These are phyloP conservation scores for Helicoverpa zea DNA, from an alignment of 1,140 invertebrate genomes.

Conservation along the genomic window DNA sequence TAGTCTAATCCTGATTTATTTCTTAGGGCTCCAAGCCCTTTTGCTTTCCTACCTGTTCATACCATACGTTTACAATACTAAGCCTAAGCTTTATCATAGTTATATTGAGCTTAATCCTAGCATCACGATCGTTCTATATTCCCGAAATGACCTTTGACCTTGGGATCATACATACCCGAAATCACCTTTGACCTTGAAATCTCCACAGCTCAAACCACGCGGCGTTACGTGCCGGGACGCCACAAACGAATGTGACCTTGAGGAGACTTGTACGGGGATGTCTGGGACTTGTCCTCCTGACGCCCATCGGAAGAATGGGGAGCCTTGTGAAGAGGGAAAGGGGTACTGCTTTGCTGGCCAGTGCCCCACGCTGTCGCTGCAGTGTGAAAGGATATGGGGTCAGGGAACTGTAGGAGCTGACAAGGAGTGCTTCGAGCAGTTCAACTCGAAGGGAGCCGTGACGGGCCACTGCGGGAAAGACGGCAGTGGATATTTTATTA, in stretches of 20 bases:
- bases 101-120: too few relatives aligned
- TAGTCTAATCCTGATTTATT: too few relatives aligned
- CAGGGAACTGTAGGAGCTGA: conserved; percentile 92
- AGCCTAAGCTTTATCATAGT: too few relatives aligned
- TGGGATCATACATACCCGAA: too few relatives aligned
- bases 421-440: conserved; percentile 96
- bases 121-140: too few relatives aligned
- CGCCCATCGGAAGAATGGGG: conserved; percentile 96
- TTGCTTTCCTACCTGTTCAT: too few relatives aligned
- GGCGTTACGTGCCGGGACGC: conserved; percentile 94
- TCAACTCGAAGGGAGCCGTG: conserved; percentile 97
- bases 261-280: conserved; percentile 96
- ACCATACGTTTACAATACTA: too few relatives aligned
- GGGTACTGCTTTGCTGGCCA: conserved; percentile 97
- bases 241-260: conserved; percentile 97
- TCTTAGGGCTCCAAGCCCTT: too few relatives aligned
- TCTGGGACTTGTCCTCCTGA: conserved; percentile 95
- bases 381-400: conserved; percentile 97
- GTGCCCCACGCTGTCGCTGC: conserved; percentile 95
- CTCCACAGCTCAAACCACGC: conserved; percentile 90
- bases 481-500: conserved; percentile 91
- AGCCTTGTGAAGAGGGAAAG: conserved; percentile 90
- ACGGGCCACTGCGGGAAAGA: conserved; percentile 97
- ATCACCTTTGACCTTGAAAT: not conserved
- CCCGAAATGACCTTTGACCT: not conserved